Conservation (phyloP, 2,113 vertebrate genomes). For the Trichomycterus rosablanca region DNA sequence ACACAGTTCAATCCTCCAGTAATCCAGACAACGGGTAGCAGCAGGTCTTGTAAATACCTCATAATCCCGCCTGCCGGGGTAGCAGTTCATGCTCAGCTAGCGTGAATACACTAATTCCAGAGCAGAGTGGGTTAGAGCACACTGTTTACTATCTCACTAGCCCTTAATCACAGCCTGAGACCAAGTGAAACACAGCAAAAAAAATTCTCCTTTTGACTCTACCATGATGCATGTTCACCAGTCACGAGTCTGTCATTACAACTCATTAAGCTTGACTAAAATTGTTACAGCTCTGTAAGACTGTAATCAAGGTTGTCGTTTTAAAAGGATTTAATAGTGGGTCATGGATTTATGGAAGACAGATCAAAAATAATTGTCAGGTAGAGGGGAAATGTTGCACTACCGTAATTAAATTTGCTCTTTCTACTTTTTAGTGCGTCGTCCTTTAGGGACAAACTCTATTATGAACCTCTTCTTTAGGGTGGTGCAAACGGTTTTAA, state of each 20-base stretch:
- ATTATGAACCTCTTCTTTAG: no score
- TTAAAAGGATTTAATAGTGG: slow-evolving; percentile 25
- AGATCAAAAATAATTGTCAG: slow-evolving; percentile 39
- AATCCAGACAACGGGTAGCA: slow-evolving; percentile 40
- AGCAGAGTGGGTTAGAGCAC: slow-evolving; percentile 38
- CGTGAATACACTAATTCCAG: slow-evolving; percentile 44
- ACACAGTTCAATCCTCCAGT: slow-evolving; percentile 34
- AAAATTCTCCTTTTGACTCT: slow-evolving; percentile 8
- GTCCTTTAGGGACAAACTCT: no score
- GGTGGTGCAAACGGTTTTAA: no score
- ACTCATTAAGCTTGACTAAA: slow-evolving; percentile 49
- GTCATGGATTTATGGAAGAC: no score
- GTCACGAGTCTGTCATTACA: slow-evolving; percentile 51
- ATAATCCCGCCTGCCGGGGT: slow-evolving; percentile 48
- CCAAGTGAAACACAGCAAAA: slow-evolving; percentile 31
- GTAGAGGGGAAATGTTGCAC: neutral
- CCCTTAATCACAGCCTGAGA: slow-evolving; percentile 37
- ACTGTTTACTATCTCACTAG: slow-evolving; percentile 33
- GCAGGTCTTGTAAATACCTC: slow-evolving; percentile 51
- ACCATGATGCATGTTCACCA: slow-evolving; percentile 8
- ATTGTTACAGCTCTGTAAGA: slow-evolving; percentile 7
- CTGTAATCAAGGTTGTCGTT: slow-evolving; percentile 44
- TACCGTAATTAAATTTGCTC: no score
- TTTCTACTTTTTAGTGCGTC: slow-evolving; percentile 32
- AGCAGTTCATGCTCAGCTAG: slow-evolving; percentile 33